Percentiles rank a stretch among this genome's conserved stretches.
phyloP scores from a whole-genome alignment of 2,888 invertebrate genomes.

The Agrenia bidenticulata region DNA sequence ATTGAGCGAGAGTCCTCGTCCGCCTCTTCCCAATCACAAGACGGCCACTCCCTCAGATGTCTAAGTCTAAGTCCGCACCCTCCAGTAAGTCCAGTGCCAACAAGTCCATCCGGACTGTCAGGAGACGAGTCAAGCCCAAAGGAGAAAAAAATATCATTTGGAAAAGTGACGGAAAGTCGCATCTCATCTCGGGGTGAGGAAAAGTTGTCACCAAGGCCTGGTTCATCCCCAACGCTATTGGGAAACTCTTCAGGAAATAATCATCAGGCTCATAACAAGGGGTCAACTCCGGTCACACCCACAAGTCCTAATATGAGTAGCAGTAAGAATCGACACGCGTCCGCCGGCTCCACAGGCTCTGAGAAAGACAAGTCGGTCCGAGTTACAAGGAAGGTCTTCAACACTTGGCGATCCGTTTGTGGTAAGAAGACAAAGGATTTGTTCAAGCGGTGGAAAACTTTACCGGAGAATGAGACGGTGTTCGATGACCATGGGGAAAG shows the following conservation, averaged over 20 bases:
- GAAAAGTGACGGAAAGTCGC: slow-evolving; percentile 9
- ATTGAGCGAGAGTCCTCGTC: slow-evolving; percentile 25
- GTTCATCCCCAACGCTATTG: not conserved
- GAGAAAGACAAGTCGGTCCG: slow-evolving; percentile 49
- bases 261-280: not conserved
- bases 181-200: not conserved
- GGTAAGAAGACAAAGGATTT: slow-evolving; percentile 74
- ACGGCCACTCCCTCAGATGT: slow-evolving; percentile 4
- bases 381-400: slow-evolving; percentile 69
- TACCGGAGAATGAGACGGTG: slow-evolving; percentile 50
- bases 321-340: slow-evolving; percentile 36
- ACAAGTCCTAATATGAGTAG: slow-evolving; percentile 32
- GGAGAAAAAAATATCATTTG: slow-evolving; percentile 21
- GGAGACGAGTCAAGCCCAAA: slow-evolving; percentile 13
- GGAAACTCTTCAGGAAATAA: slow-evolving; percentile 17
- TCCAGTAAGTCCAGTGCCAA: not conserved
- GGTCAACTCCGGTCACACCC: slow-evolving; percentile 19
- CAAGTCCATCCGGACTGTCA: not conserved
- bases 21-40: slow-evolving; percentile 9
- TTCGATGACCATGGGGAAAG: slow-evolving; percentile 36
- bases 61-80: slow-evolving; percentile 8
- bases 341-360: slow-evolving; percentile 18
- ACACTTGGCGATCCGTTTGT: slow-evolving; percentile 66
- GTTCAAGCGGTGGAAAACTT: slow-evolving; percentile 55
- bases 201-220: not conserved